Percentiles rank a stretch among this genome's conserved stretches.
phyloP scores from a whole-genome alignment of 2,113 vertebrate genomes.

The Charadrius vociferus region DNA sequence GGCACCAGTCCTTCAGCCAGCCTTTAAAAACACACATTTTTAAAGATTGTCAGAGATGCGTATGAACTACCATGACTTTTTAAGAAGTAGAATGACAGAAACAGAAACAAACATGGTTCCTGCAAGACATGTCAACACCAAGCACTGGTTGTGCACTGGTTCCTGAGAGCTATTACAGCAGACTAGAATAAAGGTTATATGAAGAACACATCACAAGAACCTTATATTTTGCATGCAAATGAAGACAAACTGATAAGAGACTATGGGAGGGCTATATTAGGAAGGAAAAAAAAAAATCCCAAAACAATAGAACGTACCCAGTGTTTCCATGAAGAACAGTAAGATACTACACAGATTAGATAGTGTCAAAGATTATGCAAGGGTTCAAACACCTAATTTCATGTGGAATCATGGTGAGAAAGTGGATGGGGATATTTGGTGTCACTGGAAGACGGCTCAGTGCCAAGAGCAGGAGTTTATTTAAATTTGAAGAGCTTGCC shows the following conservation, averaged over 20 bases:
- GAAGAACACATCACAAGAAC: neutral
- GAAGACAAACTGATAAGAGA: neutral
- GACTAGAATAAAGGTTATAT: neutral
- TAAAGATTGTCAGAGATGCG: neutral
- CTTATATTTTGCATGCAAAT: neutral
- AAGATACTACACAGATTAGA: neutral
- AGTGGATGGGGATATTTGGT: neutral
- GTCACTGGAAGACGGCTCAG: neutral
- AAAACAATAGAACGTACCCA: neutral
- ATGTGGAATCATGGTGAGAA: neutral
- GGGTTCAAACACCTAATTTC: neutral
- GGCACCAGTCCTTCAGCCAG: neutral
- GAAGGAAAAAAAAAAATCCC: neutral
- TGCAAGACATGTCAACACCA: neutral
- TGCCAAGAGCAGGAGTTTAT: neutral
- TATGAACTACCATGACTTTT: neutral
- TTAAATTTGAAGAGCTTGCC: neutral
- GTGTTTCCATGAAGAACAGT: neutral
- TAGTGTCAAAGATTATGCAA: neutral
- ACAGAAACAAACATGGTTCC: neutral
- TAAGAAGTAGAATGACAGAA: neutral
- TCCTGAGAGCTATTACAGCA: neutral
- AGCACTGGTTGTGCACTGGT: accelerated
- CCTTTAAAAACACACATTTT: neutral
- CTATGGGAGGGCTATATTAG: neutral